phyloP scores from a whole-genome alignment of 2,888 invertebrate species.

The Ashinkailepas kermadecensis region DNA sequence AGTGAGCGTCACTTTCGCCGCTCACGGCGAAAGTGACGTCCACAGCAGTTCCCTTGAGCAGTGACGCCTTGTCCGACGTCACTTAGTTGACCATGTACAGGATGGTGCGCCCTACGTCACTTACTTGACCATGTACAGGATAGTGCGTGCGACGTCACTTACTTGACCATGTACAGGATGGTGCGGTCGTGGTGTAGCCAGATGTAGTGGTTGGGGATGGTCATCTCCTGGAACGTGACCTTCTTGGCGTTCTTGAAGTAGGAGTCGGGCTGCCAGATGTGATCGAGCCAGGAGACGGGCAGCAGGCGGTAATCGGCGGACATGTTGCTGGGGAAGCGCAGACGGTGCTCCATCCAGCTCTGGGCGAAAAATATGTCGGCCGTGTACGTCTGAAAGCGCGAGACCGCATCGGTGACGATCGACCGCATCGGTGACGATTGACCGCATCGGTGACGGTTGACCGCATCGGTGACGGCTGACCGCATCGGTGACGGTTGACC shows the following conservation, averaged over 20 bases:
- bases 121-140: too few relatives aligned
- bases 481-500: too few relatives aligned
- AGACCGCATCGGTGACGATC: too few relatives aligned
- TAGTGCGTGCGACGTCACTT: conserved; percentile 41
- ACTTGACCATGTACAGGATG: conserved; percentile 87
- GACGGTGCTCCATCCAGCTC: conserved; percentile 82
- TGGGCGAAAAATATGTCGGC: conserved; percentile 87
- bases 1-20: too few relatives aligned
- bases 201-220: conserved; percentile 84
- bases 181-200: conserved; percentile 89
- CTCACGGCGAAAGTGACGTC: too few relatives aligned
- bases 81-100: too few relatives aligned
- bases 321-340: conserved; percentile 86
- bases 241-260: conserved; percentile 91
- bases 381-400: conserved; percentile 68
- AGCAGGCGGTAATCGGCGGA: conserved; percentile 65
- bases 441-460: too few relatives aligned
- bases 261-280: conserved; percentile 86
- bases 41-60: too few relatives aligned
- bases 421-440: too few relatives aligned
- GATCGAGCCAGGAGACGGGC: conserved; percentile 47
- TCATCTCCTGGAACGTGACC: conserved; percentile 90
- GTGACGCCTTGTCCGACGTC: too few relatives aligned
- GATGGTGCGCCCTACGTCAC: too few relatives aligned
- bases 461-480: too few relatives aligned